phyloP scores from a whole-genome alignment of 2,797 vertebrate species.

The Petrocephalus schoutedeni region DNA sequence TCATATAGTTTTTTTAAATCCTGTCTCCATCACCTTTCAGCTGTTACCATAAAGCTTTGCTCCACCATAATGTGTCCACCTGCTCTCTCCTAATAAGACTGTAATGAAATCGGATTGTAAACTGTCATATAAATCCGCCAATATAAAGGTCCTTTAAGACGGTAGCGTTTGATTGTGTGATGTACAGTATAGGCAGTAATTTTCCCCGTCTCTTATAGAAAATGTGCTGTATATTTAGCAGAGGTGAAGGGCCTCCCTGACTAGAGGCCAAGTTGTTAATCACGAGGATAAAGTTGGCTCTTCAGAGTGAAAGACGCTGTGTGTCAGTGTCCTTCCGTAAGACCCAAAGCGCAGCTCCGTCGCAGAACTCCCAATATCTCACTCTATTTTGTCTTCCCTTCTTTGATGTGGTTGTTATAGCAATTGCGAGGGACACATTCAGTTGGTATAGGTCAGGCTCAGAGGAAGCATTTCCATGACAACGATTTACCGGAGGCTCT shows the following conservation, averaged over 20 bases:
- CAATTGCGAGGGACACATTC: slow-evolving; percentile 45
- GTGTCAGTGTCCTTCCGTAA: neutral
- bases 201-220: slow-evolving; percentile 37
- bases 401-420: slow-evolving; percentile 43
- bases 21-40: slow-evolving; percentile 22
- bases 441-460: slow-evolving; percentile 42
- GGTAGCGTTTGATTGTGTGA: slow-evolving; percentile 49
- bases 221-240: slow-evolving; percentile 34
- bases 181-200: slow-evolving; percentile 37
- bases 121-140: slow-evolving; percentile 50
- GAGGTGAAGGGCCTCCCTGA: slow-evolving; percentile 28
- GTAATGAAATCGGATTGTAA: slow-evolving; percentile 49
- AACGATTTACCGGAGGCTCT: slow-evolving; percentile 46
- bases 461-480: slow-evolving; percentile 54
- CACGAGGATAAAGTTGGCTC: slow-evolving; percentile 12
- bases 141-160: slow-evolving; percentile 49
- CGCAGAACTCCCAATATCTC: slow-evolving; percentile 12
- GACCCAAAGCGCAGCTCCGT: neutral
- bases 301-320: neutral
- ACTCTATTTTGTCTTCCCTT: slow-evolving; percentile 22
- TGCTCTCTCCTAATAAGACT: slow-evolving; percentile 47
- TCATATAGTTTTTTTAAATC: slow-evolving; percentile 32
- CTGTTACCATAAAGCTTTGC: slow-evolving; percentile 39
- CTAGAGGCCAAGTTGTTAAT: neutral
- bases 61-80: slow-evolving; percentile 37